Evolutionary conservation across 2,888 invertebrate species (phyloP), one percentile per base, ranked within the genome.

Genomic region (Hedychridium roseum): DNA sequence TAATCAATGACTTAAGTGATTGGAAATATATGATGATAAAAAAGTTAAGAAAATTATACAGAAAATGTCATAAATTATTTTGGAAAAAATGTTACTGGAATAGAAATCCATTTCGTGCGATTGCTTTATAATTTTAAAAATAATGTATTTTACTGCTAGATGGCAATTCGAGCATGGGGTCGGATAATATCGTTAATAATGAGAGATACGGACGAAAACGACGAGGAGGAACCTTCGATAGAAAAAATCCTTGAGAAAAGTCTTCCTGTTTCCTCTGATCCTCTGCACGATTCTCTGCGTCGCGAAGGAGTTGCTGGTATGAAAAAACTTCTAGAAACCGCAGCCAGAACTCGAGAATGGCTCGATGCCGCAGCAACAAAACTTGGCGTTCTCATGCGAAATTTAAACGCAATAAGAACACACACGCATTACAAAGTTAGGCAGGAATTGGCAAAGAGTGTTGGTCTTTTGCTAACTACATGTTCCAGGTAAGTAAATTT

Each of bases 381-480:
- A 66, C 72, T 89, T 35, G 75, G 80, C 4, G 50, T 80, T 2
- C 78, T 85, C 7, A 81, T 85, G 9, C 74, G 76, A 18, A 71
- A 83, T 40, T 76, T 89, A 9, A 73, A 80, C 2, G 76, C 79
- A 23, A 71, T 90, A 18, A 81, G 84, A 1, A 81, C 82, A 1
- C 86, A 90, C 73, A 80, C 84, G 1, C 86, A 89, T 57, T 76
- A 74, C 37, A 81, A 77, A 73, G 87, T 92, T 46, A 80, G 90
- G 37, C 74, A 75, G 39, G 87, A 88, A 74, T 80, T 91, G 36
- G 84, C 84, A 0, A 74, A 82, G n/a, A 82, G 84, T 65, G 86
- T 86, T 60, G 75, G 80, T 28, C 74, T 84, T 38, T 68, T 91
- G 26, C 71, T 88, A 1, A 74, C 80, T 7, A 84, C 84, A 55